Evolutionary conservation across 1,140 invertebrate species (phyloP).

Genomic region (Cotesia glomerata): DNA sequence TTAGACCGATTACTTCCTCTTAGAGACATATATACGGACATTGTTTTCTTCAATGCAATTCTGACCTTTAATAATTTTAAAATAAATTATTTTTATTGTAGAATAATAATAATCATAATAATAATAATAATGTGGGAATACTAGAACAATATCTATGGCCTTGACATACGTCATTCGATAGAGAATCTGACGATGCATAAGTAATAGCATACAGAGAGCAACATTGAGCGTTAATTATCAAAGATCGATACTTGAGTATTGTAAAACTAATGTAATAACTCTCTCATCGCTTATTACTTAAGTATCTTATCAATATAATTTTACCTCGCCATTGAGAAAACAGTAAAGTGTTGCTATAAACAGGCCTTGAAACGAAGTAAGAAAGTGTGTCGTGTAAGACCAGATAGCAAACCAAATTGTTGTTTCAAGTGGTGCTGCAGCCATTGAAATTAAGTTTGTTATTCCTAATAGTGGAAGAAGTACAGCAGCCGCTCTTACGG

Average conservation of each 20-base stretch:
- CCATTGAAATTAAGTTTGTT: constrained; percentile 78
- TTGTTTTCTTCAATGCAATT: constrained; percentile 65
- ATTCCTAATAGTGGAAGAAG: constrained; percentile 83
- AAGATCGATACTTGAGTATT: too few species aligned
- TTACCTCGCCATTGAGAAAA: constrained; percentile 88
- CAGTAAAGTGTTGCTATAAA: constrained; percentile 86
- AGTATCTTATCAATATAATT: too few species aligned
- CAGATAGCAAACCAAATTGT: constrained; percentile 78
- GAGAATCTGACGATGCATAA: too few species aligned
- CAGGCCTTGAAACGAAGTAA: constrained; percentile 86
- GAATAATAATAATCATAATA: background rate
- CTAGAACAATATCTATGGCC: too few species aligned
- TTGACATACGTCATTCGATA: too few species aligned
- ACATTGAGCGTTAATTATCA: too few species aligned
- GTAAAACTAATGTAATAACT: too few species aligned
- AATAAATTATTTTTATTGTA: constrained; percentile 9
- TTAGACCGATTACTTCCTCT: constrained; percentile 60
- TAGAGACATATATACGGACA: constrained; percentile 65
- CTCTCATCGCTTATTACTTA: too few species aligned
- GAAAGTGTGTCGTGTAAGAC: constrained; percentile 80
- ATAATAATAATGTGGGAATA: too few species aligned
- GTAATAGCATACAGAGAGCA: too few species aligned
- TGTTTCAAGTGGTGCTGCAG: constrained; percentile 71
- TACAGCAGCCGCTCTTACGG: constrained; percentile 78
- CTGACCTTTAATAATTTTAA: constrained; percentile 58